Evolutionary conservation across 2,797 vertebrate genomes (phyloP).

Genomic region (Enteromius treurensis): DNA sequence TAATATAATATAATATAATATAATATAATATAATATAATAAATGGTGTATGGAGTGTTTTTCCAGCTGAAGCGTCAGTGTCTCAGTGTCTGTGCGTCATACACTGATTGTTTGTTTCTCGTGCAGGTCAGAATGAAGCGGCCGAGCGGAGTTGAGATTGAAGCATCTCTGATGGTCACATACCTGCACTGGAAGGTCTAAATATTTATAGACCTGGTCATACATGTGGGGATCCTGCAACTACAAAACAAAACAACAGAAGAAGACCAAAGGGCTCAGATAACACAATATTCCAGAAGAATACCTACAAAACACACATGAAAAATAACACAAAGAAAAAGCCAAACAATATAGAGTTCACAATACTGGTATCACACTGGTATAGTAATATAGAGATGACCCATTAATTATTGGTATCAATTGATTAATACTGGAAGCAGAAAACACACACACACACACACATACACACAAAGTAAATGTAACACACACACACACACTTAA

Average conservation of each 20-base stretch:
- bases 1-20: neutral
- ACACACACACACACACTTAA: neutral
- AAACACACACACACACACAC: no score
- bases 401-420: neutral
- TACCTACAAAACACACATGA: slow-evolving; percentile 30
- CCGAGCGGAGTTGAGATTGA: neutral
- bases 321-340: slow-evolving; percentile 58
- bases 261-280: slow-evolving; percentile 67
- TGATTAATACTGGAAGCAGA: no score
- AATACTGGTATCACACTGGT: no score
- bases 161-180: slow-evolving; percentile 66
- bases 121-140: neutral
- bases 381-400: slow-evolving; percentile 48
- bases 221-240: slow-evolving; percentile 83
- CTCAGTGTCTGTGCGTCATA: neutral
- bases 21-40: no score
- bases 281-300: slow-evolving; percentile 49
- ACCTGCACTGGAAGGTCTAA: slow-evolving; percentile 84
- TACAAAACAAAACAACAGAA: slow-evolving; percentile 75
- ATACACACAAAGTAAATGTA: neutral
- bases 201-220: slow-evolving; percentile 85
- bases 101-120: slow-evolving; percentile 35
- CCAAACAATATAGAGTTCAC: neutral
- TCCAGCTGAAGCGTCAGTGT: neutral
- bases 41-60: neutral